These are phyloP conservation scores for Cryptoprocta ferox DNA, from an alignment of 2,797 vertebrate species.

Conservation along the genomic window DNA sequence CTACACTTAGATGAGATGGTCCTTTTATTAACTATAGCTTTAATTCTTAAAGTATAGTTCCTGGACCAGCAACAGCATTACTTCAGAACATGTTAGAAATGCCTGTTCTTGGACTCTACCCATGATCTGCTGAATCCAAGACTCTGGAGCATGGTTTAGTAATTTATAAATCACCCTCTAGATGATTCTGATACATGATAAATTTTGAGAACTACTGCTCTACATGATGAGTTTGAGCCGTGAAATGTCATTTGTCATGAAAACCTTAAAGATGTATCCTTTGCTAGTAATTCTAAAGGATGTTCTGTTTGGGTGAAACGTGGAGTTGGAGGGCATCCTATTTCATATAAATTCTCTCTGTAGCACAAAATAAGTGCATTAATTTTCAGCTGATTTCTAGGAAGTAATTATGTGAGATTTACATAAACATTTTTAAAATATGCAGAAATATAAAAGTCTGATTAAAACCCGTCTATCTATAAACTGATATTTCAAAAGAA, in stretches of 20 bases:
- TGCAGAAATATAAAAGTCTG: slow-evolving; percentile 77
- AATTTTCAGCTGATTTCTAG: slow-evolving; percentile 53
- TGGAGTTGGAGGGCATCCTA: neutral
- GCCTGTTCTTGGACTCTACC: neutral
- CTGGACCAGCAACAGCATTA: neutral
- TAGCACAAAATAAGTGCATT: slow-evolving; percentile 24
- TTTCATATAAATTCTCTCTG: slow-evolving; percentile 2
- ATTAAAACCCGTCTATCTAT: slow-evolving; percentile 78
- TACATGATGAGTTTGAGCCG: neutral
- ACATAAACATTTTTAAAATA: slow-evolving; percentile 77
- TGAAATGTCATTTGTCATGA: neutral
- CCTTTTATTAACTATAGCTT: neutral
- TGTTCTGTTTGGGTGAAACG: neutral
- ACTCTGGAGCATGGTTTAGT: neutral
- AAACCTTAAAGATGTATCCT: neutral
- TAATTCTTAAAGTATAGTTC: neutral
- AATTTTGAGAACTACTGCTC: neutral
- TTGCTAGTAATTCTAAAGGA: neutral
- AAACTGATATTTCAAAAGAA: slow-evolving; percentile 85
- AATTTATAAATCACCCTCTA: neutral
- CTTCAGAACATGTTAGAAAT: neutral
- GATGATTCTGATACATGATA: neutral
- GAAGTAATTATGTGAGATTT: slow-evolving; percentile 67
- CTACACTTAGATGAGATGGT: neutral
- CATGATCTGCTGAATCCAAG: neutral